Evolutionary conservation across 1,140 invertebrate genomes (phyloP).

Genomic region (Sitophilus oryzae): DNA sequence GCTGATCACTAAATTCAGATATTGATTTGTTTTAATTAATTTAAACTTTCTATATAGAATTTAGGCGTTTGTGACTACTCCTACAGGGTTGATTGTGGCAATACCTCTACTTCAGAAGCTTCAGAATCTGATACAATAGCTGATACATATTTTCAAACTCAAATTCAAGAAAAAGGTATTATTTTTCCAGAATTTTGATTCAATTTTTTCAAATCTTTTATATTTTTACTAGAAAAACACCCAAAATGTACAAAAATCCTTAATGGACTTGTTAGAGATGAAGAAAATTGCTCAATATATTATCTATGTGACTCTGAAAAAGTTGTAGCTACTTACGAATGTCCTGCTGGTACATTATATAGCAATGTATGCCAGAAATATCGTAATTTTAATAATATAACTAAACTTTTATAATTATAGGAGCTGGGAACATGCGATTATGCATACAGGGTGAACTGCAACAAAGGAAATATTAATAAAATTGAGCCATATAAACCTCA

Average conservation of each 20-base stretch:
- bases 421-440: slow-evolving; percentile 55
- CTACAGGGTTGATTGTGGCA: slow-evolving; percentile 50
- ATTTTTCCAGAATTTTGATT: too few relatives aligned
- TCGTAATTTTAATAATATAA: not conserved
- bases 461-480: slow-evolving; percentile 9
- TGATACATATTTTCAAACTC: too few relatives aligned
- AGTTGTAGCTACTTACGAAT: slow-evolving; percentile 24
- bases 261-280: slow-evolving; percentile 3
- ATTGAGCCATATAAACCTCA: slow-evolving; percentile 8
- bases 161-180: too few relatives aligned
- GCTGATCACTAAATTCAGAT: too few relatives aligned
- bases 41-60: too few relatives aligned
- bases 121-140: too few relatives aligned
- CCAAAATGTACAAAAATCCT: too few relatives aligned
- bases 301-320: slow-evolving; percentile 21
- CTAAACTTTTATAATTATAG: slow-evolving; percentile 37
- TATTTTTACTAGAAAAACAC: too few relatives aligned
- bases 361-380: slow-evolving; percentile 22
- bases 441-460: slow-evolving; percentile 50
- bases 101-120: too few relatives aligned
- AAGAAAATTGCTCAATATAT: slow-evolving; percentile 17
- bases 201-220: too few relatives aligned
- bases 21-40: too few relatives aligned
- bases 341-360: slow-evolving; percentile 23
- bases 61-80: slow-evolving; percentile 56